Evolutionary conservation across 2,797 vertebrate species (phyloP), one percentile per base, ranked within the genome.

Genomic region (Myripristis murdjan): DNA sequence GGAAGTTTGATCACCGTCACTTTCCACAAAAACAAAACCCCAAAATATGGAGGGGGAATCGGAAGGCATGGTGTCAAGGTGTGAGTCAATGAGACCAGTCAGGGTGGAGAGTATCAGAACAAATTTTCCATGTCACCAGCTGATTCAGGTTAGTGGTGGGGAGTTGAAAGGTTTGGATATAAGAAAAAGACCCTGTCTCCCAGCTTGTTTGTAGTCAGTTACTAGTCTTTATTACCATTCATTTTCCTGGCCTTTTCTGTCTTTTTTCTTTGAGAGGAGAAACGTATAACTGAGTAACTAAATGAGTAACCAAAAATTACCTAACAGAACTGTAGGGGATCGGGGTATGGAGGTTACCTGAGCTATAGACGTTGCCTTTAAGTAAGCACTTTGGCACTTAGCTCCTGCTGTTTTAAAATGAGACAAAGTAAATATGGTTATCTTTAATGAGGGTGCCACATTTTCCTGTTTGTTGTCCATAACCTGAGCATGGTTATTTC

Each of bases 41-140:
- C 83, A 67, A 70, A 77, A 70, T 61, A 35, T 11, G 14, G 46
- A 75, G 24, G 31, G 58, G 37, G 64, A 67, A 23, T 61, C 54
- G 77, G 51, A 64, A 47, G 56, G 26, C 14, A 69, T 41, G 39
- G 44, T 66, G 71, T 70, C 5, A 12, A 68, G 60, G 28, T 69
- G 85, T 82, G 84, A 90, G 81, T 87, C 84, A 88, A 75, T 58
- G 73, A 73, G 64, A 79, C 69, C 66, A 78, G 77, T 87, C 89
- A 73, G 66, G 80, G 61, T 18, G 33, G 33, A 79, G 55, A 73
- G 72, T 77, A 88, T 88, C 72, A 83, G 85, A 87, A 87, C 78
- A 87, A 78, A 75, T 65, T 62, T 69, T 78, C 8, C 73, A 39
- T 80, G 86, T 80, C 75, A 75, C 77, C 66, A 85, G 70, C 71